Conservation (phyloP, 1,140 invertebrate species). For the Aphis craccivora region DNA sequence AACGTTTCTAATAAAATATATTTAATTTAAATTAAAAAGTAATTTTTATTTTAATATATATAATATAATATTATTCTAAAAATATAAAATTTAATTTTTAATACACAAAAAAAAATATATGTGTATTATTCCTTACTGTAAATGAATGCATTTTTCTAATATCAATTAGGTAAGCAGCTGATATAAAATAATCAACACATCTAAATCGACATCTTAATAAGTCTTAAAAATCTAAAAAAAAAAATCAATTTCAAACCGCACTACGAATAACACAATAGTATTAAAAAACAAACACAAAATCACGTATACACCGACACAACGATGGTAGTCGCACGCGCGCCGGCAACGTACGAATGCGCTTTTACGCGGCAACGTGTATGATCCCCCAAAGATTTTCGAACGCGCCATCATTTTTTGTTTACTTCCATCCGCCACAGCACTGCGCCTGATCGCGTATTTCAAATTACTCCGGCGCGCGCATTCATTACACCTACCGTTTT, state of each 20-base stretch:
- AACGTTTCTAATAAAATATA: neutral
- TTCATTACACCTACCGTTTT: neutral
- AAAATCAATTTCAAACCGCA: neutral
- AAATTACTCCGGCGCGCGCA: neutral
- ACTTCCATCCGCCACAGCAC: neutral
- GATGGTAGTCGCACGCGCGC: conserved; percentile 16
- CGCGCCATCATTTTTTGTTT: neutral
- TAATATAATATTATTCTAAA: neutral
- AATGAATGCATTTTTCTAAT: neutral
- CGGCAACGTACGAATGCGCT: conserved; percentile 26
- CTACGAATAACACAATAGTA: neutral
- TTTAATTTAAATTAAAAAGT: neutral
- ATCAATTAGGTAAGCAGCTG: neutral
- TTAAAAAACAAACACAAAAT: neutral
- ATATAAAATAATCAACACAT: neutral
- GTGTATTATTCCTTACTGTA: neutral
- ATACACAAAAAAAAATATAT: neutral
- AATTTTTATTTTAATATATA: neutral
- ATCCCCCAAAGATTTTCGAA: neutral
- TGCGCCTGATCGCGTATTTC: neutral
- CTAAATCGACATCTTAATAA: neutral
- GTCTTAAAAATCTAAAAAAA: neutral
- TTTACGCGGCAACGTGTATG: conserved; percentile 20
- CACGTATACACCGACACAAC: neutral
- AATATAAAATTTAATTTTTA: neutral